phyloP scores from a whole-genome alignment of 1,140 invertebrate genomes.

The Drosophila suzukii region DNA sequence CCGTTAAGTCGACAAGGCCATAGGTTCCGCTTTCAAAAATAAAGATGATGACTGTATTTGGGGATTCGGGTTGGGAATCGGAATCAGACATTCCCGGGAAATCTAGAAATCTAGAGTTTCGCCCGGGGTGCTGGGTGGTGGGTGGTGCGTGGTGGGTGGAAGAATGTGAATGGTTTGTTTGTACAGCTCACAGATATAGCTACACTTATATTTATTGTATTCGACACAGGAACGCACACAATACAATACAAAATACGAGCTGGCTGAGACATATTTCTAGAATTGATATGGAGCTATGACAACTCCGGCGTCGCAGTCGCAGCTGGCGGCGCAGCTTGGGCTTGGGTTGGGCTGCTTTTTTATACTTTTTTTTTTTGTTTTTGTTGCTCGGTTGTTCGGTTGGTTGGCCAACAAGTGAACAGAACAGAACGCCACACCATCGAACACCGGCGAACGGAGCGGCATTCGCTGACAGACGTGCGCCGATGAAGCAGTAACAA shows the following conservation, averaged over 20 bases:
- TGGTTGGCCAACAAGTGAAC: conserved; percentile 64
- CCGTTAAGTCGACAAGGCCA: conserved; percentile 7
- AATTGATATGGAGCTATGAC: conserved; percentile 69
- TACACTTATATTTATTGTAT: conserved; percentile 40
- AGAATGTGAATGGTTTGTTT: conserved; percentile 9
- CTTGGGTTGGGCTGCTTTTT: conserved; percentile 15
- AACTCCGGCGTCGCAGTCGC: conserved; percentile 29
- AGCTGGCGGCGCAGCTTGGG: conserved; percentile 7
- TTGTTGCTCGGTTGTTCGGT: conserved; percentile 7
- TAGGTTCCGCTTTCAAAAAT: conserved; percentile 17
- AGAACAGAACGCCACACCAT: conserved; percentile 3
- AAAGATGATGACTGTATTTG: conserved; percentile 31
- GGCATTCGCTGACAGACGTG: conserved; percentile 66
- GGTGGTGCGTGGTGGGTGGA: conserved; percentile 2
- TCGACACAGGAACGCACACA: neutral
- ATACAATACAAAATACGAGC: conserved; percentile 37
- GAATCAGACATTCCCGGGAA: conserved; percentile 10
- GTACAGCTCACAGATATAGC: conserved; percentile 12
- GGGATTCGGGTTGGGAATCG: neutral
- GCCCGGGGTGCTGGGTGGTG: neutral
- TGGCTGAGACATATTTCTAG: conserved; percentile 60
- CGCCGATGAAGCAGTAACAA: conserved; percentile 58
- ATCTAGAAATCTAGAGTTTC: neutral
- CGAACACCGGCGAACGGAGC: conserved; percentile 45
- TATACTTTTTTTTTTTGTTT: no score